These are phyloP conservation scores for Todus mexicanus DNA, from an alignment of 2,797 vertebrate species.

Conservation along the genomic window DNA sequence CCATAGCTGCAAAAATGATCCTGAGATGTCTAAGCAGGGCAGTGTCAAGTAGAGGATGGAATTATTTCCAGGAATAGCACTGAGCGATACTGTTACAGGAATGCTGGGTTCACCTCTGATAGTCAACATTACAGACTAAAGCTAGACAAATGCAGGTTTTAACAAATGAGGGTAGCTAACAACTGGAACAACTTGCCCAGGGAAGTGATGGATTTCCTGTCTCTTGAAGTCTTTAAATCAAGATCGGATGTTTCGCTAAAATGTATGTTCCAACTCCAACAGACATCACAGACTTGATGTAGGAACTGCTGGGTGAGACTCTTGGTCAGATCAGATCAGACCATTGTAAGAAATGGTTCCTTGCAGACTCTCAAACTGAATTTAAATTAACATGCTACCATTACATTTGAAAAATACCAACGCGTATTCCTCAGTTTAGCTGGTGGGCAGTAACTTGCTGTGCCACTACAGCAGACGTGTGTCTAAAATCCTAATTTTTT, in stretches of 20 bases:
- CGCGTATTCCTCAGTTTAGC: not conserved
- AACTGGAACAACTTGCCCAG: not conserved
- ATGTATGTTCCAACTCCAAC: not conserved
- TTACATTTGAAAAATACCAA: not conserved
- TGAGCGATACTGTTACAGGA: not conserved
- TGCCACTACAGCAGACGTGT: not conserved
- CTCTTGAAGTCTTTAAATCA: slow-evolving; percentile 13
- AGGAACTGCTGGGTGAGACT: not conserved
- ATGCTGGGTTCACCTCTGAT: not conserved
- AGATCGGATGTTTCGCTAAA: slow-evolving; percentile 10
- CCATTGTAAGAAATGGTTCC: not conserved
- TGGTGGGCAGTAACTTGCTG: not conserved
- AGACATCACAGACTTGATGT: not conserved
- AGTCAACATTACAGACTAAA: not conserved
- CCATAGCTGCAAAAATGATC: not conserved
- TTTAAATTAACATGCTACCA: not conserved
- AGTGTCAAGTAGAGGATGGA: not conserved
- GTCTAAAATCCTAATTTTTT: not conserved
- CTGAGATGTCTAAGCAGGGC: not conserved
- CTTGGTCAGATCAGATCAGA: not conserved
- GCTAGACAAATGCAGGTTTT: not conserved
- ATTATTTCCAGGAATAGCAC: not conserved
- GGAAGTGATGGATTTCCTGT: slow-evolving; percentile 35
- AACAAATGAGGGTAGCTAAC: slow-evolving; percentile 18
- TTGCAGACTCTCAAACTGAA: not conserved